Percentiles rank a stretch among this genome's conserved stretches.
phyloP scores from a whole-genome alignment of 1,140 invertebrate species.

The Drosophila setifemur region DNA sequence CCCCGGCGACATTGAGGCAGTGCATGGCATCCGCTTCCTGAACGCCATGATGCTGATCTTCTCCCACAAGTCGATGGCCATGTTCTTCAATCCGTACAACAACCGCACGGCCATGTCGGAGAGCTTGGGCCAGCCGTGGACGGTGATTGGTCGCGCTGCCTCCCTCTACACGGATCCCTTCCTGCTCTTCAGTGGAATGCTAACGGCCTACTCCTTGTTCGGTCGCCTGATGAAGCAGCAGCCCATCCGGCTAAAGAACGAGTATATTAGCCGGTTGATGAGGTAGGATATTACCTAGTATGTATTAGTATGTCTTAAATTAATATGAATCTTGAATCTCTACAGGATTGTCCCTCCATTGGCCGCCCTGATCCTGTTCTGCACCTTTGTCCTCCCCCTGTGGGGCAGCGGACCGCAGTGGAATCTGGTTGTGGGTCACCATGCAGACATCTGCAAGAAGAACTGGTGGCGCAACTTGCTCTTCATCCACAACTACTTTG shows the following conservation, averaged over 20 bases:
- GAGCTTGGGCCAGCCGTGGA: slow-evolving; percentile 85
- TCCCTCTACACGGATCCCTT: slow-evolving; percentile 88
- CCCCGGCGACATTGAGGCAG: slow-evolving; percentile 84
- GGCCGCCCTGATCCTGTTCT: slow-evolving; percentile 86
- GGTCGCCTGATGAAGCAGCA: slow-evolving; percentile 84
- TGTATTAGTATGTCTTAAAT: too few relatives aligned
- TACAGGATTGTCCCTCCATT: slow-evolving; percentile 85
- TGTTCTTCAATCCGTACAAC: slow-evolving; percentile 86
- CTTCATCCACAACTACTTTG: slow-evolving; percentile 87
- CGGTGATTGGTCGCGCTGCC: slow-evolving; percentile 85
- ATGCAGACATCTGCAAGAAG: slow-evolving; percentile 85
- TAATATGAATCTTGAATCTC: too few relatives aligned
- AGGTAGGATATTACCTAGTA: too few relatives aligned
- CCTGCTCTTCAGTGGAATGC: slow-evolving; percentile 86
- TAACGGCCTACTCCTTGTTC: slow-evolving; percentile 85
- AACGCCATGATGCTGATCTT: slow-evolving; percentile 86
- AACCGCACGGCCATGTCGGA: slow-evolving; percentile 86
- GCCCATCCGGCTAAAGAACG: slow-evolving; percentile 84
- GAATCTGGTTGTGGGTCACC: slow-evolving; percentile 86
- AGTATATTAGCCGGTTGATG: slow-evolving; percentile 86
- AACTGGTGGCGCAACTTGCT: slow-evolving; percentile 86
- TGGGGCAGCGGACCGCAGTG: slow-evolving; percentile 87
- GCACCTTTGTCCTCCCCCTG: slow-evolving; percentile 85
- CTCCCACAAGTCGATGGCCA: slow-evolving; percentile 87
- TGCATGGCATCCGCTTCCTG: slow-evolving; percentile 86